These are phyloP conservation scores for Oreochromis tanganicae DNA, from an alignment of 2,113 vertebrate species.

Conservation along the genomic window DNA sequence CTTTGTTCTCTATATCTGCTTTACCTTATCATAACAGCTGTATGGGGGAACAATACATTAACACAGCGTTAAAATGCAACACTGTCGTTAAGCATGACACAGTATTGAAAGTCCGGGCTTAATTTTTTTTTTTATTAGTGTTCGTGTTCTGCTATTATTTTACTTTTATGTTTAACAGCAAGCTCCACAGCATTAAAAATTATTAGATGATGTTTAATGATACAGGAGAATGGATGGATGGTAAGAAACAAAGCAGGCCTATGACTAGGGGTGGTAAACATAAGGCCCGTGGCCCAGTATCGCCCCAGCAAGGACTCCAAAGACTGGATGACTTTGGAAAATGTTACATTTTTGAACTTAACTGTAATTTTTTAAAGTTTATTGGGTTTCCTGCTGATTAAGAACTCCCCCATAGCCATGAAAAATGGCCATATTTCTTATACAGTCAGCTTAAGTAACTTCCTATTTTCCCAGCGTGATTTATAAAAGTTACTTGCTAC, in stretches of 20 bases:
- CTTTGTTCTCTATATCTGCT: not conserved
- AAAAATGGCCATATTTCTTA: not conserved
- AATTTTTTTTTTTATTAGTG: not conserved
- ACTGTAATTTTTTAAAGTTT: not conserved
- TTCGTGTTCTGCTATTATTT: not conserved
- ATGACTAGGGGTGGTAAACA: not conserved
- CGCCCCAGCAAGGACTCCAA: not conserved
- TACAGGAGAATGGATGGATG: fast-evolving
- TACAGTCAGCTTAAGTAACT: not conserved
- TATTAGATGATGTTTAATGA: not conserved
- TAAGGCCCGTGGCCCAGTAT: not conserved
- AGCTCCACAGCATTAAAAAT: not conserved
- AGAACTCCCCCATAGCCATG: too few relatives aligned
- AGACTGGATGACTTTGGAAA: not conserved
- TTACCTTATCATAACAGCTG: not conserved
- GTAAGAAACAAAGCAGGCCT: not conserved
- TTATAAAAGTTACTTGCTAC: not conserved
- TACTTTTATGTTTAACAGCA: not conserved
- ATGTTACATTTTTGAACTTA: not conserved
- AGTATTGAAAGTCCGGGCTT: not conserved
- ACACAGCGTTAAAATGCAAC: not conserved
- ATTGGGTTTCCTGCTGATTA: too few relatives aligned
- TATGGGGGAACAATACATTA: not conserved
- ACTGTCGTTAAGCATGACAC: not conserved
- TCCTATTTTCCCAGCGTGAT: fast-evolving